Evolutionary conservation across 2,888 invertebrate genomes (phyloP).

Genomic region (Caenorhabditis sp.): DNA sequence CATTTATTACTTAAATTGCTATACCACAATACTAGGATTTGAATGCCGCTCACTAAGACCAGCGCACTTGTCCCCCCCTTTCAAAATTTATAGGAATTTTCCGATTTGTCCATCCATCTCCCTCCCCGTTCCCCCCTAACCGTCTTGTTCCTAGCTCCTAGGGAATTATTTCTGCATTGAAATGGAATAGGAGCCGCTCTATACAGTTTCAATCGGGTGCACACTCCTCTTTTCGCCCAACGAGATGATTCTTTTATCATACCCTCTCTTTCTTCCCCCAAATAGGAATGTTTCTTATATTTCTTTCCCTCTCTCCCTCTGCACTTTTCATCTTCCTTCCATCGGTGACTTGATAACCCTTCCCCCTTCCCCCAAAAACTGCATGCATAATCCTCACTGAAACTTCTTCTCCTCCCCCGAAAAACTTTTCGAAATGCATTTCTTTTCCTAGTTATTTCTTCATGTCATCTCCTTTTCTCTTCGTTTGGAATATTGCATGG

Average conservation of each 20-base stretch:
- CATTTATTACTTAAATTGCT: not conserved
- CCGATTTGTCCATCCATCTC: conserved; percentile 24
- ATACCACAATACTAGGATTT: conserved; percentile 19
- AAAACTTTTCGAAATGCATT: conserved; percentile 54
- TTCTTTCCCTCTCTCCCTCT: conserved; percentile 9
- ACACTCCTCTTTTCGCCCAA: conserved; percentile 49
- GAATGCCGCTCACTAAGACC: not conserved
- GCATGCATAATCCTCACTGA: conserved; percentile 31
- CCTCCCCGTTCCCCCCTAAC: too few species aligned
- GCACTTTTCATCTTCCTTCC: conserved; percentile 27
- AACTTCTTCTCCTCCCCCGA: not conserved
- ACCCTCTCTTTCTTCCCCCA: conserved; percentile 26
- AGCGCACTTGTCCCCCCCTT: not conserved
- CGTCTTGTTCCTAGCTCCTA: conserved; percentile 37
- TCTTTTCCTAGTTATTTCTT: conserved; percentile 41
- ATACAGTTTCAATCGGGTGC: conserved; percentile 51
- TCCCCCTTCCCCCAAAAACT: too few species aligned
- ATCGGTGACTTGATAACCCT: conserved; percentile 45
- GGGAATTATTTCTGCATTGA: conserved; percentile 39
- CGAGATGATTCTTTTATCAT: conserved; percentile 37
- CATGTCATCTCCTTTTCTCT: conserved; percentile 5
- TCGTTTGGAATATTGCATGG: conserved; percentile 56
- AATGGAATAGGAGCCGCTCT: conserved; percentile 40
- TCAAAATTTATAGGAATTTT: conserved; percentile 52
- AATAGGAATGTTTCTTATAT: conserved; percentile 25